A percentile compares a stretch with the other conserved stretches of the same genome.
phyloP scores from a whole-genome alignment of 2,888 invertebrate genomes.

The Sinodicranocentrus sp. region DNA sequence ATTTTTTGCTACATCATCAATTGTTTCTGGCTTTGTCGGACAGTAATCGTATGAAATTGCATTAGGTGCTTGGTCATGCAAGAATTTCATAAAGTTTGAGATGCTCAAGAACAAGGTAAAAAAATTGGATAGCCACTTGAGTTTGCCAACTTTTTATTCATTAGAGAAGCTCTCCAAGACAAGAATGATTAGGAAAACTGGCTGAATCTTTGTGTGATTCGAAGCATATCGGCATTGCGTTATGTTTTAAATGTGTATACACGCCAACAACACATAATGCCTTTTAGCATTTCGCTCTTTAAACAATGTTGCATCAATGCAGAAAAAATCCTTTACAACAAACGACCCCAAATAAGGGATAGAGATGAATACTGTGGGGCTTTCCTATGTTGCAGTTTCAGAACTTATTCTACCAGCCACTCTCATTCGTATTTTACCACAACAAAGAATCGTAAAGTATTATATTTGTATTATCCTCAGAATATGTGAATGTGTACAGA shows the following conservation, averaged over 20 bases:
- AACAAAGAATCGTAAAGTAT: background rate
- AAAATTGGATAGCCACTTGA: slow-evolving; percentile 18
- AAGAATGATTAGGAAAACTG: slow-evolving; percentile 30
- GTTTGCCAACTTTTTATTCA: slow-evolving; percentile 50
- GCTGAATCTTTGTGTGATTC: slow-evolving; percentile 2
- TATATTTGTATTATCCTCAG: too few relatives aligned
- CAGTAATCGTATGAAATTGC: background rate
- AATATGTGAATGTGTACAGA: too few relatives aligned
- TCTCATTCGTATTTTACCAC: background rate
- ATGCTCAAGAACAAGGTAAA: background rate
- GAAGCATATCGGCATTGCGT: background rate
- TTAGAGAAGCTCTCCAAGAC: slow-evolving; percentile 4
- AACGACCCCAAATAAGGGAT: slow-evolving; percentile 5
- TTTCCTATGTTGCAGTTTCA: slow-evolving; percentile 55
- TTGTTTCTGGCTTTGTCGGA: background rate
- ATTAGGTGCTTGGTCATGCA: slow-evolving; percentile 19
- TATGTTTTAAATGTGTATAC: background rate
- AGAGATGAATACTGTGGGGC: slow-evolving; percentile 22
- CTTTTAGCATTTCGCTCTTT: slow-evolving; percentile 12
- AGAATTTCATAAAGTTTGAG: slow-evolving; percentile 10
- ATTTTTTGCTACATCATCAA: slow-evolving; percentile 21
- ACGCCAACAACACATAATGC: slow-evolving; percentile 1
- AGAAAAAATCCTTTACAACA: background rate
- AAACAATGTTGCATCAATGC: slow-evolving; percentile 36
- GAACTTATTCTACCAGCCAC: background rate